Evolutionary conservation across 2,888 invertebrate species (phyloP).

Genomic region (Pecten maximus): DNA sequence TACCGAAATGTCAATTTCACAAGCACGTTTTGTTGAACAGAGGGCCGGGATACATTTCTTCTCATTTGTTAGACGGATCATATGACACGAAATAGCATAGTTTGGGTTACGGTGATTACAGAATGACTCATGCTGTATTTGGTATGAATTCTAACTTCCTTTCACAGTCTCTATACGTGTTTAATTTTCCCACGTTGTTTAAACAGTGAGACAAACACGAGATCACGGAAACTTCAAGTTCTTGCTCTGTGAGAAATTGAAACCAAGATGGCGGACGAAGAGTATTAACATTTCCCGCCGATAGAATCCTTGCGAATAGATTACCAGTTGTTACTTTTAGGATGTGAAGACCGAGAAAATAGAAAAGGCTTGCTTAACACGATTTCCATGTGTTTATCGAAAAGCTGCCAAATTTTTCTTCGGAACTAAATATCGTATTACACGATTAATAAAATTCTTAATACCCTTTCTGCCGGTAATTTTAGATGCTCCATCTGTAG

Average conservation of each 20-base stretch:
- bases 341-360: background rate
- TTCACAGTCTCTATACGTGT: background rate
- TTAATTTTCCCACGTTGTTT: slow-evolving; percentile 33
- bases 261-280: background rate
- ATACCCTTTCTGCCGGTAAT: slow-evolving; percentile 20
- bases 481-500: slow-evolving; percentile 35
- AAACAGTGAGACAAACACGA: slow-evolving; percentile 7
- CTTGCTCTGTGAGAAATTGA: slow-evolving; percentile 2
- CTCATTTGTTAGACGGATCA: slow-evolving; percentile 45
- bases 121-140: slow-evolving; percentile 20
- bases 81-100: slow-evolving; percentile 44
- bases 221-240: background rate
- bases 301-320: background rate
- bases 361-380: background rate
- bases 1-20: slow-evolving; percentile 55
- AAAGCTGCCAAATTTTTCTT: slow-evolving; percentile 5
- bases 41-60: slow-evolving; percentile 43
- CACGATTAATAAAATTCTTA: slow-evolving; percentile 33
- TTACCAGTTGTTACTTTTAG: background rate
- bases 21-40: slow-evolving; percentile 45
- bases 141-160: slow-evolving; percentile 18
- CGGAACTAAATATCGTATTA: background rate
- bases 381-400: slow-evolving; percentile 8
- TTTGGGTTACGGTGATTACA: slow-evolving; percentile 35
- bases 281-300: background rate